Evolutionary conservation across 2,113 vertebrate species (phyloP).

Genomic region (Centropus bengalensis): DNA sequence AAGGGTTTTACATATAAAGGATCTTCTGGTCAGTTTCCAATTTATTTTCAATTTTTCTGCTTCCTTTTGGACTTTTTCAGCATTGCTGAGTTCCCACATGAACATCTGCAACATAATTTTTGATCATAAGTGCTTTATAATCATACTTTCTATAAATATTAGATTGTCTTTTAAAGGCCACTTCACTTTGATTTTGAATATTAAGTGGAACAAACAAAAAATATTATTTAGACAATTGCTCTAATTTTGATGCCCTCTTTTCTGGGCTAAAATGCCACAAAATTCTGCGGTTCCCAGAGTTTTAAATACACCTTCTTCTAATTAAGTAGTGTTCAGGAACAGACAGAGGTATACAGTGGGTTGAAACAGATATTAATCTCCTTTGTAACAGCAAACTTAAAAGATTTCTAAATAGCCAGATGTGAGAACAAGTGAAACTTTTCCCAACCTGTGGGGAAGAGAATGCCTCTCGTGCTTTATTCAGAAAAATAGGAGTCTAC

Average conservation of each 20-base stretch:
- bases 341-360: neutral
- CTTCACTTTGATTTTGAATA: conserved; percentile 54
- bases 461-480: neutral
- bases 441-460: neutral
- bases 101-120: conserved; percentile 54
- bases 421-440: neutral
- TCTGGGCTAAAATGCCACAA: conserved; percentile 51
- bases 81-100: conserved; percentile 41
- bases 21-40: conserved; percentile 57
- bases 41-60: conserved; percentile 58
- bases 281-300: neutral
- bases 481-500: neutral
- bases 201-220: conserved; percentile 57
- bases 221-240: conserved; percentile 53
- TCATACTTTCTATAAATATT: conserved; percentile 52
- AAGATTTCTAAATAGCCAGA: neutral
- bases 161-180: conserved; percentile 52
- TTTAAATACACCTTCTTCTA: neutral
- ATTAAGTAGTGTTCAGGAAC: neutral
- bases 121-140: conserved; percentile 51
- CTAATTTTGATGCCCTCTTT: conserved; percentile 59
- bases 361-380: neutral
- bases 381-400: neutral
- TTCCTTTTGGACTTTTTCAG: conserved; percentile 44
- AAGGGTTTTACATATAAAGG: conserved; percentile 56